A percentile compares a stretch with the other conserved stretches of the same genome.
phyloP scores from a whole-genome alignment of 2,888 invertebrate genomes.

The Rhamnusium bicolor region DNA sequence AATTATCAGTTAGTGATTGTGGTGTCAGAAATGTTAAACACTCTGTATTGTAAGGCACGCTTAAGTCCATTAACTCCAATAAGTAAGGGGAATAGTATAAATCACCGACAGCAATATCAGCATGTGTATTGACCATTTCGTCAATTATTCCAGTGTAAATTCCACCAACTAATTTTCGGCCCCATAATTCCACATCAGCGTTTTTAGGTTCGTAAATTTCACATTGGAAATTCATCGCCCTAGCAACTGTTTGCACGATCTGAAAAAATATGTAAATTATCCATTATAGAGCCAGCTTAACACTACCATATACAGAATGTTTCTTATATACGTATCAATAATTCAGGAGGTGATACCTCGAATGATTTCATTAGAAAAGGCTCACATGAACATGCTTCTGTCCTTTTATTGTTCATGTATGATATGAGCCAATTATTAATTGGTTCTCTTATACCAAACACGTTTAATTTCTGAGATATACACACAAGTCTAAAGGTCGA shows the following conservation, averaged over 20 bases:
- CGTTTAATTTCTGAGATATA: too few relatives aligned
- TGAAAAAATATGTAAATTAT: slow-evolving; percentile 66
- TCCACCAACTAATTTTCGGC: slow-evolving; percentile 74
- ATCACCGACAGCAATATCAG: slow-evolving; percentile 85
- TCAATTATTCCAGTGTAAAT: slow-evolving; percentile 82
- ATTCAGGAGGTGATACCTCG: too few relatives aligned
- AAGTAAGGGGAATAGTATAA: slow-evolving; percentile 83
- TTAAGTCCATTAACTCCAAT: slow-evolving; percentile 80
- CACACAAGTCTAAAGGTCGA: too few relatives aligned
- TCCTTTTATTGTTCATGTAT: too few relatives aligned
- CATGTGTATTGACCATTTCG: slow-evolving; percentile 79
- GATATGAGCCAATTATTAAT: too few relatives aligned
- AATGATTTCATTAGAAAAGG: too few relatives aligned
- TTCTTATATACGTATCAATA: too few relatives aligned
- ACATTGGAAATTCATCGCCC: slow-evolving; percentile 82
- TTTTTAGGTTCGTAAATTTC: slow-evolving; percentile 79
- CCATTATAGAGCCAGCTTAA: neutral
- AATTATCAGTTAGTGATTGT: slow-evolving; percentile 85
- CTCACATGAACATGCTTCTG: too few relatives aligned
- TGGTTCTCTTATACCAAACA: too few relatives aligned
- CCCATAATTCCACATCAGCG: slow-evolving; percentile 79
- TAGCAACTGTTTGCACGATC: slow-evolving; percentile 79
- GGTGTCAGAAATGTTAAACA: slow-evolving; percentile 90
- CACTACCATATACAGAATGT: too few relatives aligned
- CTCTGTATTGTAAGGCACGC: slow-evolving; percentile 85